Evolutionary conservation across 2,113 vertebrate genomes (phyloP), one percentile per base, ranked within the genome.

Genomic region (Hyla sarda): DNA sequence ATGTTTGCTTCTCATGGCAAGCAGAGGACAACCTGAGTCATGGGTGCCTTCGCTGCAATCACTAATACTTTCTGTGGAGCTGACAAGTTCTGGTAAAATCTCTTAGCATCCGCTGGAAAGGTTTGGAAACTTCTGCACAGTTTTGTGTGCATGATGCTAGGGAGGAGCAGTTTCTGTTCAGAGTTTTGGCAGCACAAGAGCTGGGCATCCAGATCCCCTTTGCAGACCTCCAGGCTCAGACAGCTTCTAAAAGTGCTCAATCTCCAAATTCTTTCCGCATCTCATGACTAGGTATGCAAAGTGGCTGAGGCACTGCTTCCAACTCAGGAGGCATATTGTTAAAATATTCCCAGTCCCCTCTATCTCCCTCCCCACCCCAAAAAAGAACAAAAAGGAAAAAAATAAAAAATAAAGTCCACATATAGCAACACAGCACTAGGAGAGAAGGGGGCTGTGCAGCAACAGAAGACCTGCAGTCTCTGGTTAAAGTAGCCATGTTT

Each of bases 361-460:
- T 76, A 1, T 71, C 32, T 1, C 73, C 23, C 67, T 5, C 21
- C 19, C 32, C 47, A 9, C 54, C 58, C 41, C 7, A 23, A 14
- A 60, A 45, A 45, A 50, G 11, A 28, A 58, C 14, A 14, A 65
- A 28, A 30, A 65, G 25, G 1, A 32, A 67, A 41, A 71, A 48
- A 78, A n/a, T n/a, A n/a, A n/a, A n/a, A n/a, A n/a, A n/a, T n/a
- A n/a, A 72, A 71, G 69, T 30, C 54, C 71, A 60, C 82, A 62
- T 60, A 84, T 45, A 79, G 83, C 73, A 85, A 71, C 75, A 85
- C 56, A 58, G 75, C 84, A 71, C 74, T 41, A 85, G 58, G 60
- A 54, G 56, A 79, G 48, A 34, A 58, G 32, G 45, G 72, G 37
- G 58, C 84, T 71, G 84, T 85, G 83, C 83, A 69, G 83, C 37